Evolutionary conservation across 1,140 invertebrate species (phyloP).

Genomic region (Drosophila willistoni): DNA sequence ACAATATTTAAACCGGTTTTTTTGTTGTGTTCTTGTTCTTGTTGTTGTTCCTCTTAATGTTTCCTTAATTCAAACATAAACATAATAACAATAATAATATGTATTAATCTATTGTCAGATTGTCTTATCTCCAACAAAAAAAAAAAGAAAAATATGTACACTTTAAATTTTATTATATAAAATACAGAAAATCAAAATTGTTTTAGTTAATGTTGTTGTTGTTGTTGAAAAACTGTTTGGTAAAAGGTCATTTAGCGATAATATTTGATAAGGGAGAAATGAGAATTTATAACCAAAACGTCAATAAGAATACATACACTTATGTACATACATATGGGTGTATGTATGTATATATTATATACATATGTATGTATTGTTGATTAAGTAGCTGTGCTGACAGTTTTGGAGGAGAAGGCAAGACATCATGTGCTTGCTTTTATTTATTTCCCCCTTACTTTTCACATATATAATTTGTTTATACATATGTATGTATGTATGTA

Average conservation of each 20-base stretch:
- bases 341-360: slow-evolving; percentile 46
- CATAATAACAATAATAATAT: neutral
- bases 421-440: slow-evolving; percentile 24
- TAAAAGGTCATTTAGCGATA: slow-evolving; percentile 71
- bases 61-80: neutral
- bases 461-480: too few species aligned
- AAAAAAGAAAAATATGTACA: neutral
- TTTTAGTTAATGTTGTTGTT: slow-evolving; percentile 28
- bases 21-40: neutral
- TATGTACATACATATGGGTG: neutral
- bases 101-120: neutral
- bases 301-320: slow-evolving; percentile 15
- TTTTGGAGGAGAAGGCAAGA: slow-evolving; percentile 22
- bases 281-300: slow-evolving; percentile 38
- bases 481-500: slow-evolving; percentile 18
- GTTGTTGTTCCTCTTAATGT: neutral
- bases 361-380: slow-evolving; percentile 57
- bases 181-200: slow-evolving; percentile 30
- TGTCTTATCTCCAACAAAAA: neutral
- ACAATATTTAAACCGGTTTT: neutral
- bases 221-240: slow-evolving; percentile 38
- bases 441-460: slow-evolving; percentile 29
- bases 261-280: slow-evolving; percentile 62
- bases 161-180: slow-evolving; percentile 11
- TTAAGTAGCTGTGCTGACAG: slow-evolving; percentile 68